phyloP scores from a whole-genome alignment of 2,797 vertebrate genomes.

The Picus viridis region DNA sequence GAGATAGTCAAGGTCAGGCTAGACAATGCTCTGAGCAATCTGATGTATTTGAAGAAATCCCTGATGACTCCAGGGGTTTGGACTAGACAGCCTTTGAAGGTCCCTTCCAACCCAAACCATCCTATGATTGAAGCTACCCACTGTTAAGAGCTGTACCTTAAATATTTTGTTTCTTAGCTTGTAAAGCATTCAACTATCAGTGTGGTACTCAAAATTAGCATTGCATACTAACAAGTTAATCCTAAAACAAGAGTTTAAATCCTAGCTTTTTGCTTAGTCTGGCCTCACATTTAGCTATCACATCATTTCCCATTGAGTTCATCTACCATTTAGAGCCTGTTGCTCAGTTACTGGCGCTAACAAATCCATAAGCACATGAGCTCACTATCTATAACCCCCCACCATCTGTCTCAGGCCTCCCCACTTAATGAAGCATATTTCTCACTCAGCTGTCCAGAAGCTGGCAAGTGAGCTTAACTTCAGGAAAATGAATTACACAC shows the following conservation, averaged over 20 bases:
- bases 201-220: no score
- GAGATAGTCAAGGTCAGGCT: no score
- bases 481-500: conserved; percentile 43
- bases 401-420: conserved; percentile 58
- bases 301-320: neutral
- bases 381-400: neutral
- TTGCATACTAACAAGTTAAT: conserved; percentile 7
- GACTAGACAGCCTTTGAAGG: no score
- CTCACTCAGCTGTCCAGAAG: conserved; percentile 68
- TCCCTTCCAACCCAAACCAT: no score
- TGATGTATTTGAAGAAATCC: no score
- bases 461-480: conserved; percentile 58
- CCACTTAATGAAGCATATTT: conserved; percentile 43
- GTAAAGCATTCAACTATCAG: neutral
- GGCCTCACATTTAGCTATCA: neutral
- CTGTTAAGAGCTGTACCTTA: neutral
- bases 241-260: neutral
- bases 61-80: no score
- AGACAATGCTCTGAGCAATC: no score
- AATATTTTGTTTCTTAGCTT: neutral
- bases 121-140: neutral
- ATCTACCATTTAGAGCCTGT: neutral
- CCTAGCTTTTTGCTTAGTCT: conserved; percentile 3
- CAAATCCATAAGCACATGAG: neutral
- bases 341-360: neutral